phyloP scores from a whole-genome alignment of 2,797 vertebrate species.

The Tragopan temminckii region DNA sequence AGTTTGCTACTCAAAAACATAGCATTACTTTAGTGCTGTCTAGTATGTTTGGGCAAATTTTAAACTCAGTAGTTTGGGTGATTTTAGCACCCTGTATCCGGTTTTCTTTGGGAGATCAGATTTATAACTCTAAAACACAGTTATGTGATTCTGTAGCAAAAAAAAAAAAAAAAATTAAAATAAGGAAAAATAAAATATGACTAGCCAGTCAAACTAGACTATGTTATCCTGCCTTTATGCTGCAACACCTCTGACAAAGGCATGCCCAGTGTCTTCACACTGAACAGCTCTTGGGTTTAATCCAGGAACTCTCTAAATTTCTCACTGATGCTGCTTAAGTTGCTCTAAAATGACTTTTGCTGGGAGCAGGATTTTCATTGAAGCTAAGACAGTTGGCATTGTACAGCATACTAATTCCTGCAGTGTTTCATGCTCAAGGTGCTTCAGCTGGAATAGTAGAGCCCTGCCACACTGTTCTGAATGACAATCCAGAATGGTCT shows the following conservation, averaged over 20 bases:
- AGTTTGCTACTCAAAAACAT: neutral
- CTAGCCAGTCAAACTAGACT: neutral
- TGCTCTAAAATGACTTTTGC: neutral
- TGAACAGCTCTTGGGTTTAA: neutral
- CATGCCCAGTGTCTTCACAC: neutral
- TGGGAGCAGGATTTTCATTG: neutral
- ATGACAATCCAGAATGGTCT: neutral
- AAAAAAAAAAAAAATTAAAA: conserved; percentile 1
- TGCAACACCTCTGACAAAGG: neutral
- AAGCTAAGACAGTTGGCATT: neutral
- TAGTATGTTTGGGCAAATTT: neutral
- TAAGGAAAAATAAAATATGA: neutral
- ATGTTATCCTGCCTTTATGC: neutral
- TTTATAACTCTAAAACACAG: neutral
- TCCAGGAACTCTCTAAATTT: neutral
- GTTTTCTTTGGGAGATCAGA: neutral
- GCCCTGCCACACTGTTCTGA: neutral
- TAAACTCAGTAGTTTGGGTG: neutral
- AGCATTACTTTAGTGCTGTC: accelerated
- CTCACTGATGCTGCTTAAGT: neutral
- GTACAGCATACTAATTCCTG: neutral
- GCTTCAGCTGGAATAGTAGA: neutral
- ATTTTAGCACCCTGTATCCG: neutral
- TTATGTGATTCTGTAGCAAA: neutral
- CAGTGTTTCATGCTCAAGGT: neutral